Evolutionary conservation across 1,140 invertebrate species (phyloP).

Genomic region (Dufourea novaeangliae): DNA sequence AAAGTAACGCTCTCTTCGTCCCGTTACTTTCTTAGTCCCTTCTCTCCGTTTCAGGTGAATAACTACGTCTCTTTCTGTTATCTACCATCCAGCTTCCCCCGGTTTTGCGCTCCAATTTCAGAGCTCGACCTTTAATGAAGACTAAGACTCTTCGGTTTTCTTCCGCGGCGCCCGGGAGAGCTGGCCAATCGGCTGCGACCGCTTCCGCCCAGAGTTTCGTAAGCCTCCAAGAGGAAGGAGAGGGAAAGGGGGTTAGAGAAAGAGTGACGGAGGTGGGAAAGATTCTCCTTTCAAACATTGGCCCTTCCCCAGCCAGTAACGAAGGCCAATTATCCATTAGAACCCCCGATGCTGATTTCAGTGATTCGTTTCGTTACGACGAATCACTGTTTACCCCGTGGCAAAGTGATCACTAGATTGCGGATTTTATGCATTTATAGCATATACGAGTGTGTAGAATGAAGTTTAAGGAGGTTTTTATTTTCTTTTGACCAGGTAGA

Average conservation of each 20-base stretch:
- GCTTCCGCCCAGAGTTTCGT: not conserved
- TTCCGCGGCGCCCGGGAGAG: conserved; percentile 11
- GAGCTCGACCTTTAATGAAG: conserved; percentile 51
- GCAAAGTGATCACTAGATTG: not conserved
- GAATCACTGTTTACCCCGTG: conserved; percentile 15
- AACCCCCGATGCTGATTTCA: conserved; percentile 39
- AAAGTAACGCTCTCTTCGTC: conserved; percentile 15
- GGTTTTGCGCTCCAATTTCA: conserved; percentile 27
- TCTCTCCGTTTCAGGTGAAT: conserved; percentile 19
- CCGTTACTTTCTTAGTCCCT: conserved; percentile 35
- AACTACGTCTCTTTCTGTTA: conserved; percentile 50
- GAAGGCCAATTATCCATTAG: conserved; percentile 41
- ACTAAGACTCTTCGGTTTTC: conserved; percentile 57
- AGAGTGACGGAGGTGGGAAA: no score
- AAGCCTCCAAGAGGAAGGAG: not conserved
- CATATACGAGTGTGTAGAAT: no score
- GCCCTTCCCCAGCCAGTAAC: no score
- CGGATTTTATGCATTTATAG: no score
- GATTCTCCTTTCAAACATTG: no score
- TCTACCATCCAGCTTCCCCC: conserved; percentile 6
- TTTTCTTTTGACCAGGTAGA: no score
- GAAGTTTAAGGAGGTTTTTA: no score
- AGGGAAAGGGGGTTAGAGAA: no score
- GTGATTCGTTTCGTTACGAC: conserved; percentile 28
- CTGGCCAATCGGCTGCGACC: not conserved